Evolutionary conservation across 2,113 vertebrate species (phyloP).

Genomic region (Oncorhynchus keta): DNA sequence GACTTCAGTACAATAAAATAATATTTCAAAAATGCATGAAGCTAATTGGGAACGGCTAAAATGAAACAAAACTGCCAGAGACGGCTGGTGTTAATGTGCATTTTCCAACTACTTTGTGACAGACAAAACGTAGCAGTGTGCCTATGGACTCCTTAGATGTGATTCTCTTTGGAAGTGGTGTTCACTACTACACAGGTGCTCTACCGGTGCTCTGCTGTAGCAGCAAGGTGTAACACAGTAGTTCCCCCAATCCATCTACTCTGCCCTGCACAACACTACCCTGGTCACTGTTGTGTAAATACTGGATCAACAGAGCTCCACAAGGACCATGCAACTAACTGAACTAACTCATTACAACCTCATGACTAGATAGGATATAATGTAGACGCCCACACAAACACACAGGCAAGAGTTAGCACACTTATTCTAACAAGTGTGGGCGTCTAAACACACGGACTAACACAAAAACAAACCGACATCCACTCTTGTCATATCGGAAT

Average conservation of each 20-base stretch:
- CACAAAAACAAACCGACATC: neutral
- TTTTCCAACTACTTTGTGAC: too few species aligned
- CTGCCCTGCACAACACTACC: neutral
- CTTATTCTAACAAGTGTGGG: neutral
- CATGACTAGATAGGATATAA: neutral
- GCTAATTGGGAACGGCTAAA: too few species aligned
- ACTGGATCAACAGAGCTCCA: neutral
- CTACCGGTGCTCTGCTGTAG: neutral
- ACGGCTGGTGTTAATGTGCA: too few species aligned
- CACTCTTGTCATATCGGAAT: too few species aligned
- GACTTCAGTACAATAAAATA: too few species aligned
- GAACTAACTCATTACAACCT: neutral
- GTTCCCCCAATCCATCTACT: neutral
- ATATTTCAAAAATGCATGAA: too few species aligned
- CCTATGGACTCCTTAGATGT: neutral
- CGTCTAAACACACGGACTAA: neutral
- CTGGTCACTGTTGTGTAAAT: too few species aligned
- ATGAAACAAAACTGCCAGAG: too few species aligned
- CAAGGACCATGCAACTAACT: neutral
- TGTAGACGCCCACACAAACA: neutral
- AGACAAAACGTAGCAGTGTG: too few species aligned
- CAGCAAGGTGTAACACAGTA: neutral
- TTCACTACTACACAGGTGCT: neutral
- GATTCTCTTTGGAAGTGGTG: neutral
- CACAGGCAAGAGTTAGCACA: neutral